Evolutionary conservation across 2,888 invertebrate genomes (phyloP).

Genomic region (Marasmarcha lunaedactyla): DNA sequence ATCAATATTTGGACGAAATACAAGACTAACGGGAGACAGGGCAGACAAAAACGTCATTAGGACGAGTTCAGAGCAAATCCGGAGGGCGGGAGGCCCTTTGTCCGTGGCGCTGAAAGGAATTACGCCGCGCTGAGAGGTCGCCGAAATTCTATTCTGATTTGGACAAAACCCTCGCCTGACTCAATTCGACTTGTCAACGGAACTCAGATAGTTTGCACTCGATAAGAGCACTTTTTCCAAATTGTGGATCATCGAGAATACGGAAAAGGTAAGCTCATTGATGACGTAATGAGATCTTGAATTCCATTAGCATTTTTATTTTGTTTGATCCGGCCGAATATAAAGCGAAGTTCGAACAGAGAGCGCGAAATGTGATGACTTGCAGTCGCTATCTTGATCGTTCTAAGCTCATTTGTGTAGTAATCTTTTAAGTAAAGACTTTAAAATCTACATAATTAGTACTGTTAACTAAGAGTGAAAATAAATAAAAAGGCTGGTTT

Average conservation of each 20-base stretch:
- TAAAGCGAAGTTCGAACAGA: too few species aligned
- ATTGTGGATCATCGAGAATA: slow-evolving; percentile 11
- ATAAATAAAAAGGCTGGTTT: too few species aligned
- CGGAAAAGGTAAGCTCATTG: neutral
- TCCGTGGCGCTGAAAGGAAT: slow-evolving; percentile 24
- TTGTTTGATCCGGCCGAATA: too few species aligned
- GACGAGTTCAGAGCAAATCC: slow-evolving; percentile 26
- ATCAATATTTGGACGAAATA: slow-evolving; percentile 30
- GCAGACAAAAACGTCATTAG: slow-evolving; percentile 42
- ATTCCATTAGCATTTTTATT: too few species aligned
- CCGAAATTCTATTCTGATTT: slow-evolving; percentile 23
- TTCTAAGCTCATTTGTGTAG: too few species aligned
- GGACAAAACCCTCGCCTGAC: slow-evolving; percentile 17
- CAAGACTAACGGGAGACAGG: slow-evolving; percentile 19
- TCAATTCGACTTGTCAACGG: slow-evolving; percentile 17
- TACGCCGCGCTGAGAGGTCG: slow-evolving; percentile 18
- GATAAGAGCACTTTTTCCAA: slow-evolving; percentile 11
- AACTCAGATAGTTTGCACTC: slow-evolving; percentile 18
- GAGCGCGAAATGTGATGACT: too few species aligned
- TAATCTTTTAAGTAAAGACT: too few species aligned
- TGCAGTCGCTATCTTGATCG: too few species aligned
- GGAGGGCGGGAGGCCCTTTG: slow-evolving; percentile 26
- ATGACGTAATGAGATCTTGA: neutral
- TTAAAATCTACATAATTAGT: too few species aligned
- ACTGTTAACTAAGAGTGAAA: too few species aligned